A percentile compares a stretch with the other conserved stretches of the same genome.
phyloP scores from a whole-genome alignment of 2,113 vertebrate species.

The Cebidichthys violaceus region DNA sequence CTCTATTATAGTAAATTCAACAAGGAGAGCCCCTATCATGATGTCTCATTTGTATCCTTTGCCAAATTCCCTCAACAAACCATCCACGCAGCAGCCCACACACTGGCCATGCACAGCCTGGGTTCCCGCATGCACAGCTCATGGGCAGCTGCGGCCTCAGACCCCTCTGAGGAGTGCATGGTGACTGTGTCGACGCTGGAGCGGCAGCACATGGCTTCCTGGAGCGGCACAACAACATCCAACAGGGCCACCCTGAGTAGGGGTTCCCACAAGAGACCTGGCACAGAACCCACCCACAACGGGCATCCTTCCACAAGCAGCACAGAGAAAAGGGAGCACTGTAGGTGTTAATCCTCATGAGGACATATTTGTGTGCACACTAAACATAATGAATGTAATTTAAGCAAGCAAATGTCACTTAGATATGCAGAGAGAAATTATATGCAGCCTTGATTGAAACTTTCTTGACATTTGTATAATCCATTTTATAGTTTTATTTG shows the following conservation, averaged over 20 bases:
- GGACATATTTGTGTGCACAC: neutral
- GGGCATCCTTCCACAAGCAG: constrained; percentile 71
- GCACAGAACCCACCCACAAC: constrained; percentile 70
- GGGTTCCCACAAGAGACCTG: constrained; percentile 75
- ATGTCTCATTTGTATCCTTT: constrained; percentile 35
- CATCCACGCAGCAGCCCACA: constrained; percentile 61
- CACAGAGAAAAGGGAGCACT: constrained; percentile 81
- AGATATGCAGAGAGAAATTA: neutral
- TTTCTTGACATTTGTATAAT: neutral
- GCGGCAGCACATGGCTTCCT: constrained; percentile 81
- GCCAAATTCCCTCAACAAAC: constrained; percentile 40
- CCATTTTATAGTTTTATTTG: neutral
- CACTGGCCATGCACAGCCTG: constrained; percentile 65
- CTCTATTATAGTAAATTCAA: constrained; percentile 15
- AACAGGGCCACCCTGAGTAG: constrained; percentile 77
- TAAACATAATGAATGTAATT: neutral
- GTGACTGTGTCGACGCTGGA: constrained; percentile 84
- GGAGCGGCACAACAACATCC: constrained; percentile 75
- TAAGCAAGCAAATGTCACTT: neutral
- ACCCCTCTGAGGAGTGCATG: constrained; percentile 83
- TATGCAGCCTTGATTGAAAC: neutral
- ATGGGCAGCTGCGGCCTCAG: constrained; percentile 76
- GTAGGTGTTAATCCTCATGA: constrained; percentile 64
- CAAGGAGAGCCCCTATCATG: neutral
- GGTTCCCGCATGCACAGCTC: constrained; percentile 78